A percentile compares a stretch with the other conserved stretches of the same genome.
These are phyloP conservation scores for Epirrhoe alternata DNA, from an alignment of 2,888 invertebrate genomes.

Conservation along the genomic window DNA sequence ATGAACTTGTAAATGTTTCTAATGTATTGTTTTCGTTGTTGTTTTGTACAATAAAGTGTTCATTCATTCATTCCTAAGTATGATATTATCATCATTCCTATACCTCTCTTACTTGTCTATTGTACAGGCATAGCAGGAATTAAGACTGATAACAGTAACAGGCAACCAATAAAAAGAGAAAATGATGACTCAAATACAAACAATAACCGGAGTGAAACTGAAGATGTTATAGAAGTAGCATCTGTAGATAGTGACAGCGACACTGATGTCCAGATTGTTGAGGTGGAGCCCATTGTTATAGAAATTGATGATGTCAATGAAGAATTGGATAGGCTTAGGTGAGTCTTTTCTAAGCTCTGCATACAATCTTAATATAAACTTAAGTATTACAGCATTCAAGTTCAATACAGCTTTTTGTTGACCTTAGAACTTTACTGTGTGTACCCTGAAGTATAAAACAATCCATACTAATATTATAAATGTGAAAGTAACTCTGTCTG, in stretches of 20 bases:
- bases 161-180: constrained; percentile 46
- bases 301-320: constrained; percentile 45
- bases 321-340: constrained; percentile 41
- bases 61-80: too few species aligned
- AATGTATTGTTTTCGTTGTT: too few species aligned
- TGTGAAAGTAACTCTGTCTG: too few species aligned
- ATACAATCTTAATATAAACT: too few species aligned
- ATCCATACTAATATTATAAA: too few species aligned
- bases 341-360: constrained; percentile 6
- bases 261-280: constrained; percentile 35
- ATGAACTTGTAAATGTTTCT: too few species aligned
- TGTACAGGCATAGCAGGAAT: constrained; percentile 71
- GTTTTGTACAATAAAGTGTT: too few species aligned
- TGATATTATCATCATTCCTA: too few species aligned
- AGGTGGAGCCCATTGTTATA: constrained; percentile 38
- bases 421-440: too few species aligned
- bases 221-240: constrained; percentile 45
- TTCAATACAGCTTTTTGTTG: too few species aligned
- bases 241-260: constrained; percentile 49
- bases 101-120: constrained; percentile 2
- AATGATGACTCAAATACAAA: constrained; percentile 44
- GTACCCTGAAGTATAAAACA: too few species aligned
- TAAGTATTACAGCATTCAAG: too few species aligned
- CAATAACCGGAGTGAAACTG: constrained; percentile 37
- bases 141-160: constrained; percentile 55